phyloP scores from a whole-genome alignment of 2,888 invertebrate species.

The Drosophila tanythrix region DNA sequence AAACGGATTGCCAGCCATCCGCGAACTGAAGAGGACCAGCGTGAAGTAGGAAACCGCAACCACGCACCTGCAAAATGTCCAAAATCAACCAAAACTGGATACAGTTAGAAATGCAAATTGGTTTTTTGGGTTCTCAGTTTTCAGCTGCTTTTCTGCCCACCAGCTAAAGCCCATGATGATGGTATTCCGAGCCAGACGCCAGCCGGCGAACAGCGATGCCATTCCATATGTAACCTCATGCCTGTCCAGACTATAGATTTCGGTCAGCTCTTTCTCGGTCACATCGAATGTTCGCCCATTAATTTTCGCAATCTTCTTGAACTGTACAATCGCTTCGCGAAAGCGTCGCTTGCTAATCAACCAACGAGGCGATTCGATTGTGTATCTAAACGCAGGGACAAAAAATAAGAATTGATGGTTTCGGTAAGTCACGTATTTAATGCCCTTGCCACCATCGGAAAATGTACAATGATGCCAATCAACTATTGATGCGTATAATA shows the following conservation, averaged over 20 bases:
- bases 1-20: slow-evolving; percentile 88
- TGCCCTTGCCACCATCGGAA: neutral
- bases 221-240: slow-evolving; percentile 86
- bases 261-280: slow-evolving; percentile 84
- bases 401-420: neutral
- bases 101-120: slow-evolving; percentile 74
- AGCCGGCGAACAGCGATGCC: slow-evolving; percentile 87
- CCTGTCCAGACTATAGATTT: slow-evolving; percentile 82
- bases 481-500: too few species aligned
- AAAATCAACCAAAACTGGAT: slow-evolving; percentile 34
- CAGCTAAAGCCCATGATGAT: slow-evolving; percentile 86
- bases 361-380: slow-evolving; percentile 89
- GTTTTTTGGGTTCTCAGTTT: slow-evolving; percentile 36
- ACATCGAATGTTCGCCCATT: slow-evolving; percentile 86
- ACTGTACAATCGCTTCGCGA: slow-evolving; percentile 85
- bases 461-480: neutral
- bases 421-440: neutral
- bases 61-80: slow-evolving; percentile 84
- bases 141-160: slow-evolving; percentile 77
- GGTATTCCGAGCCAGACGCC: slow-evolving; percentile 86
- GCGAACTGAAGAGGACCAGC: slow-evolving; percentile 86
- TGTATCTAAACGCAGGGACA: slow-evolving; percentile 83
- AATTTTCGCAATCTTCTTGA: slow-evolving; percentile 86
- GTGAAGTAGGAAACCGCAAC: slow-evolving; percentile 86
- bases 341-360: slow-evolving; percentile 86